phyloP scores from a whole-genome alignment of 2,797 vertebrate genomes.

The Staurois parvus region DNA sequence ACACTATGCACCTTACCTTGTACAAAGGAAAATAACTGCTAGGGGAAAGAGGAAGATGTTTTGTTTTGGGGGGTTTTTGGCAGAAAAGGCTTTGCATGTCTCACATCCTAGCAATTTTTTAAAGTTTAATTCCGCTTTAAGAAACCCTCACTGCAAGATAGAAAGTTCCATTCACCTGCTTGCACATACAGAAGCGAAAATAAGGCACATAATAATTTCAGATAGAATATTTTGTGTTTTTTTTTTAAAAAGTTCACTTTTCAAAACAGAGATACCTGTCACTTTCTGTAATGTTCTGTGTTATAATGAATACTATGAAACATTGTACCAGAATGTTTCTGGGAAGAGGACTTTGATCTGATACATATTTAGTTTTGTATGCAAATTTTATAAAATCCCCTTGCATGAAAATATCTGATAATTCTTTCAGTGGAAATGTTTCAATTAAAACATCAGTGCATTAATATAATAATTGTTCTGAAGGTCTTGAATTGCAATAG shows the following conservation, averaged over 20 bases:
- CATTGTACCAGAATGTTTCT: not conserved
- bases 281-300: not conserved
- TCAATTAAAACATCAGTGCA: not conserved
- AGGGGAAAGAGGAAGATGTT: too few relatives aligned
- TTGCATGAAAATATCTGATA: not conserved
- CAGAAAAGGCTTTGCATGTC: too few relatives aligned
- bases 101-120: too few relatives aligned
- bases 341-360: not conserved
- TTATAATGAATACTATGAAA: not conserved
- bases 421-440: conserved; percentile 3
- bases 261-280: not conserved
- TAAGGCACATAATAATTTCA: too few relatives aligned
- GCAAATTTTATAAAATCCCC: conserved; percentile 21
- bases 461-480: not conserved
- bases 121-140: too few relatives aligned
- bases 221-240: too few relatives aligned
- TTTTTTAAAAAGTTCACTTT: not conserved
- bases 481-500: not conserved
- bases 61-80: too few relatives aligned
- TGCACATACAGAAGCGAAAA: too few relatives aligned
- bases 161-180: too few relatives aligned
- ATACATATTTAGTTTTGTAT: not conserved
- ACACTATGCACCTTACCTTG: too few relatives aligned
- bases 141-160: too few relatives aligned
- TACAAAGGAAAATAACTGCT: too few relatives aligned